Evolutionary conservation across 1,140 invertebrate species (phyloP).

Genomic region (Lutraria rhynchaena): DNA sequence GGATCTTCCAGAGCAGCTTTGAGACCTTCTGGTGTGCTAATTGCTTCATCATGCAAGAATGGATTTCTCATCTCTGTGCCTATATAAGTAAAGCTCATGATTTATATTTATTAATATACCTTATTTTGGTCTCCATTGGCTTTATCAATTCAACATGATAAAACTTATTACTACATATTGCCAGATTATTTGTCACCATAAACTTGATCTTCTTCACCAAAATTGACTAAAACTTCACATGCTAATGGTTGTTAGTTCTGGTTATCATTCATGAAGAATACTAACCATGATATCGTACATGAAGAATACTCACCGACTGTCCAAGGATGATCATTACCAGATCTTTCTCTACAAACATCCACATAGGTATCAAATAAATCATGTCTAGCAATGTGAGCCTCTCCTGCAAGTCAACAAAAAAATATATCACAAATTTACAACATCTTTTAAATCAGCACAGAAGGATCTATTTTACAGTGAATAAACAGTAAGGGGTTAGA

Average conservation of each 20-base stretch:
- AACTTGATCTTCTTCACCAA: too few species aligned
- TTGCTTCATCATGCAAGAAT: slow-evolving; percentile 54
- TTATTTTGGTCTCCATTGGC: too few species aligned
- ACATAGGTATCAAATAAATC: slow-evolving; percentile 62
- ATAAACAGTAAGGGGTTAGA: too few species aligned
- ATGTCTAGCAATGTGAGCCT: slow-evolving; percentile 56
- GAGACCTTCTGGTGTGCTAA: slow-evolving; percentile 61
- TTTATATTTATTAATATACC: too few species aligned
- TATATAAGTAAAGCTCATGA: slow-evolving; percentile 39
- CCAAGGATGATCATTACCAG: slow-evolving; percentile 66
- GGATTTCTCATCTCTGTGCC: slow-evolving; percentile 64
- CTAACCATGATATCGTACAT: not conserved
- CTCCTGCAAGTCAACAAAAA: slow-evolving; percentile 48
- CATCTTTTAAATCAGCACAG: not conserved
- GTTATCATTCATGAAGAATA: too few species aligned
- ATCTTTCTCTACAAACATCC: slow-evolving; percentile 59
- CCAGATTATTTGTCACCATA: too few species aligned
- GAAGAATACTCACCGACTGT: slow-evolving; percentile 60
- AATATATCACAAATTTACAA: not conserved
- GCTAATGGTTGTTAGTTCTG: too few species aligned
- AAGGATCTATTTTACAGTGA: too few species aligned
- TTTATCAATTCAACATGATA: too few species aligned
- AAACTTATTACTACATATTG: too few species aligned
- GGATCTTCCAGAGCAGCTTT: slow-evolving; percentile 61
- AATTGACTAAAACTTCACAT: too few species aligned